These are phyloP conservation scores for Lagria hirta DNA, from an alignment of 2,888 invertebrate genomes.

Conservation along the genomic window DNA sequence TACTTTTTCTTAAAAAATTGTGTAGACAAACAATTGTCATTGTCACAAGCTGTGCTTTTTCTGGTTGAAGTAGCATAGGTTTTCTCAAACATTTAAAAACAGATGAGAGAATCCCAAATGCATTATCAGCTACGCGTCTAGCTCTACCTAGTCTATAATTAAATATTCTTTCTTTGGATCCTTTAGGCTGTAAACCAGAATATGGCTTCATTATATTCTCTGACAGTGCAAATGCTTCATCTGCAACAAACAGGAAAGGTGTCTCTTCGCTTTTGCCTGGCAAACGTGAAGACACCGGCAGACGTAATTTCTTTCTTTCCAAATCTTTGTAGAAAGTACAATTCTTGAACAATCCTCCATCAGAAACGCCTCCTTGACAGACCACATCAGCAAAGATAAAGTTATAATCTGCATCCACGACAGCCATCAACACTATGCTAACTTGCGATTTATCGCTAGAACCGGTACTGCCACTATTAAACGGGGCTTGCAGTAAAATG, in stretches of 20 bases:
- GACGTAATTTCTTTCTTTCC: background rate
- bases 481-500: background rate
- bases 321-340: background rate
- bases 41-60: constrained; percentile 1
- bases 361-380: background rate
- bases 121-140: background rate
- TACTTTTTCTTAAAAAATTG: constrained; percentile 1
- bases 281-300: background rate
- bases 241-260: background rate
- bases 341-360: background rate
- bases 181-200: background rate
- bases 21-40: background rate
- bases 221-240: constrained; percentile 1
- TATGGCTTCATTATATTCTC: background rate
- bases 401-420: background rate
- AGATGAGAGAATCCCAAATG: background rate
- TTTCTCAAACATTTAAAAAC: background rate
- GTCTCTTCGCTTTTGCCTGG: background rate
- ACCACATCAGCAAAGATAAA: constrained; percentile 3
- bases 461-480: background rate
- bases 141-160: background rate
- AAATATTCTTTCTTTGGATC: background rate
- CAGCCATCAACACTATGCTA: background rate
- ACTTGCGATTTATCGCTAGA: too few relatives aligned
- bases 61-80: background rate